phyloP scores from a whole-genome alignment of 2,113 vertebrate species.

The Ceuthmochares aereus region DNA sequence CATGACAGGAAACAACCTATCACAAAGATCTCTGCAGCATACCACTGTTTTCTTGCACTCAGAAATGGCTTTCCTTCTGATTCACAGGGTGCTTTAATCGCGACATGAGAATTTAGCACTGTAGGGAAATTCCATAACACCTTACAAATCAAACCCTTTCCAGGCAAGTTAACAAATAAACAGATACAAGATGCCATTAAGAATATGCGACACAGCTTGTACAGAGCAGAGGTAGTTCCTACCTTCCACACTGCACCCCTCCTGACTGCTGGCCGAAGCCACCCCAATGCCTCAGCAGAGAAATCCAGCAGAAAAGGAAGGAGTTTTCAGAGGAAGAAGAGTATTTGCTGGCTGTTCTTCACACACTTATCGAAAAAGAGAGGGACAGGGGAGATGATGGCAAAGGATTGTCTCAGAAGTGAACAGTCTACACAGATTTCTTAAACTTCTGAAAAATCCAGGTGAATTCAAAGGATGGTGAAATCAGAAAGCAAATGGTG shows the following conservation, averaged over 20 bases:
- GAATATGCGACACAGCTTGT: neutral
- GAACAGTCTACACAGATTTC: neutral
- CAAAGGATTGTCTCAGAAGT: neutral
- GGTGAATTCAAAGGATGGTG: neutral
- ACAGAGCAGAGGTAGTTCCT: neutral
- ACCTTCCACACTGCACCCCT: neutral
- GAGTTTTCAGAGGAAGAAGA: neutral
- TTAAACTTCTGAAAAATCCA: neutral
- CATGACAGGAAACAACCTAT: neutral
- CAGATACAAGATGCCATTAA: neutral
- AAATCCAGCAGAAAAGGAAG: neutral
- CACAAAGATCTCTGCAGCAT: neutral
- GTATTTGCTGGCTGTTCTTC: neutral
- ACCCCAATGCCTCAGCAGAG: neutral
- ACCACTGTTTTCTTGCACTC: neutral
- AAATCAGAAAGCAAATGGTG: neutral
- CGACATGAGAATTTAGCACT: neutral
- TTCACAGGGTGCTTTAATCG: neutral
- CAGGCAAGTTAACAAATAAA: neutral
- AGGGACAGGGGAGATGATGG: neutral
- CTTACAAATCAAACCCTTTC: neutral
- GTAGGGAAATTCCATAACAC: neutral
- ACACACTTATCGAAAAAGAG: neutral
- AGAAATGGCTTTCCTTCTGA: neutral
- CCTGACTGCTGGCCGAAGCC: neutral